Evolutionary conservation across 2,888 invertebrate genomes (phyloP).

Genomic region (Rotaria sp.): DNA sequence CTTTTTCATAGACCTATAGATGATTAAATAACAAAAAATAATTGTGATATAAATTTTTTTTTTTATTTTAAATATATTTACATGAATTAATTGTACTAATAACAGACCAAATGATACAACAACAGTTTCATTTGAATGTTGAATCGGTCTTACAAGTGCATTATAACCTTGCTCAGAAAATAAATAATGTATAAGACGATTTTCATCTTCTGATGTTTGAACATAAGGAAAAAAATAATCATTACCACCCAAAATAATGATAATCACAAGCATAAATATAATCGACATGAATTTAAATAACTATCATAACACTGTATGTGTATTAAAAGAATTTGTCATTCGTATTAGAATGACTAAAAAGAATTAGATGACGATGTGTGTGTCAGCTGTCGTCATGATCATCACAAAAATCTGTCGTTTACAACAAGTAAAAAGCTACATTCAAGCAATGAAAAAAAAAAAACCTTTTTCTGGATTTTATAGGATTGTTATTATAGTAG

Average conservation of each 20-base stretch:
- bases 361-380: neutral
- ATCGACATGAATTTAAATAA: neutral
- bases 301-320: neutral
- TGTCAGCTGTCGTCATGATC: neutral
- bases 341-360: neutral
- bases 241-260: neutral
- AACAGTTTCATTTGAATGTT: slow-evolving; percentile 13
- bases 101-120: neutral
- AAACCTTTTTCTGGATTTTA: neutral
- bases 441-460: neutral
- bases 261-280: neutral
- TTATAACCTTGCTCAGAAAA: slow-evolving; percentile 25
- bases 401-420: neutral
- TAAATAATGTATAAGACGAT: slow-evolving; percentile 1
- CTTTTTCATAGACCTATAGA: slow-evolving; percentile 39
- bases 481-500: neutral
- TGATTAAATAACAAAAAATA: neutral
- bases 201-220: slow-evolving; percentile 12
- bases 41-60: too few species aligned
- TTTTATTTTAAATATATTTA: neutral
- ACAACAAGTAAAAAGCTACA: neutral
- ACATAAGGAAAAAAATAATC: neutral
- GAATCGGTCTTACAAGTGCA: slow-evolving; percentile 7
- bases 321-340: neutral
- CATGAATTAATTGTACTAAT: slow-evolving; percentile 25